phyloP scores from a whole-genome alignment of 2,888 invertebrate species.

The Callosobruchus maculatus region DNA sequence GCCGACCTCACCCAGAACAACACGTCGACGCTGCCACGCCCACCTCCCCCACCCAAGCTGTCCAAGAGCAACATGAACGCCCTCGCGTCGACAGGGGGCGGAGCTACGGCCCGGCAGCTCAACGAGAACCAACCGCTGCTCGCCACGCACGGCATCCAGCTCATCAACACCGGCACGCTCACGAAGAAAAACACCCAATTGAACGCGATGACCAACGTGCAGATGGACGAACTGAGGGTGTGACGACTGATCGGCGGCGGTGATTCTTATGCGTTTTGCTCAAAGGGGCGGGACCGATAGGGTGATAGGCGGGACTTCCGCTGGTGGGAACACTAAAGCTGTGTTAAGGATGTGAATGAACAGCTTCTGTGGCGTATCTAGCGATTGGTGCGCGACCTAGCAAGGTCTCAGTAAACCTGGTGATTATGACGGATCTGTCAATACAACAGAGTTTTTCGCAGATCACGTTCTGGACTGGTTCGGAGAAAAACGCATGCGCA shows the following conservation, averaged over 20 bases:
- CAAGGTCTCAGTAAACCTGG: no score
- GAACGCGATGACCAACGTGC: slow-evolving; percentile 56
- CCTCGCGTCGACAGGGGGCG: slow-evolving; percentile 49
- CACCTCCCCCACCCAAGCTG: slow-evolving; percentile 72
- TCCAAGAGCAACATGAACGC: slow-evolving; percentile 60
- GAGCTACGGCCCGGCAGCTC: slow-evolving; percentile 45
- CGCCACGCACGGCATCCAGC: slow-evolving; percentile 72
- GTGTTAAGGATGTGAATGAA: neutral
- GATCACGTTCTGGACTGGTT: no score
- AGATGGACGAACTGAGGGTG: slow-evolving; percentile 82
- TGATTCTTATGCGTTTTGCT: neutral
- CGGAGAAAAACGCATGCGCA: no score
- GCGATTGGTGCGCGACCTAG: no score
- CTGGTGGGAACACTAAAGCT: neutral
- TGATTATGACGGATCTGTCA: no score
- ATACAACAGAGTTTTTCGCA: no score
- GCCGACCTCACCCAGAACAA: slow-evolving; percentile 75
- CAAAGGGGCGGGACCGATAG: neutral
- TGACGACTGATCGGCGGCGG: slow-evolving; percentile 55
- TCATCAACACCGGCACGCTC: slow-evolving; percentile 72
- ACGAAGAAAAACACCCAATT: slow-evolving; percentile 72
- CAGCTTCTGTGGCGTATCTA: neutral
- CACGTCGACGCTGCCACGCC: slow-evolving; percentile 66
- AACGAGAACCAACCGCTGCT: slow-evolving; percentile 67
- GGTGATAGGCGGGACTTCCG: neutral